Evolutionary conservation across 2,113 vertebrate species (phyloP).

Genomic region (Grantiella picta): DNA sequence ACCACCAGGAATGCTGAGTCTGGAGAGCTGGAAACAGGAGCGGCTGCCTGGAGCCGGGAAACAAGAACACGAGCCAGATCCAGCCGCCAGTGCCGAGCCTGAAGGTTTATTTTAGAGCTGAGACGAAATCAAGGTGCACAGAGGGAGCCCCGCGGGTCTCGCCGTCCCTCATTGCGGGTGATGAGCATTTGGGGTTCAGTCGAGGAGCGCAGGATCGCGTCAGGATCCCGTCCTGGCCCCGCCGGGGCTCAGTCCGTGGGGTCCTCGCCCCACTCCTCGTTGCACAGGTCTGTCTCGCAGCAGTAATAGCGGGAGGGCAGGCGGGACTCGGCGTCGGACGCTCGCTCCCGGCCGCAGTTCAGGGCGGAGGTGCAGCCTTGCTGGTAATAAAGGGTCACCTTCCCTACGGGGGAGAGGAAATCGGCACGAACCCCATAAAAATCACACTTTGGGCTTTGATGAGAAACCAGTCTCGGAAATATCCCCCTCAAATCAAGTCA

Average conservation of each 20-base stretch:
- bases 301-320: not conserved
- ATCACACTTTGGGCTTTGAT: accelerated
- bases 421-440: accelerated
- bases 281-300: slow-evolving; percentile 33
- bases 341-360: not conserved
- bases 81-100: not conserved
- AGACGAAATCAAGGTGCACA: accelerated
- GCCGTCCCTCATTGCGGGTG: accelerated
- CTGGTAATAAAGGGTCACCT: not conserved
- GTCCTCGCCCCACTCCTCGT: not conserved
- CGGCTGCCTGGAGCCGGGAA: not conserved
- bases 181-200: accelerated
- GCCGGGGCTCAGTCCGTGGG: accelerated
- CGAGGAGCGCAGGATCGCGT: accelerated
- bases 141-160: not conserved
- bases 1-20: not conserved
- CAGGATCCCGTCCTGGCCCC: accelerated
- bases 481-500: accelerated
- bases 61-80: not conserved
- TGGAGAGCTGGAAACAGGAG: not conserved
- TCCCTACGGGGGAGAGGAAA: not conserved
- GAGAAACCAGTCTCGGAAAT: not conserved
- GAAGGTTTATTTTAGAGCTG: not conserved
- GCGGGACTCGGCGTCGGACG: not conserved
- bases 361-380: not conserved